These are phyloP conservation scores for Drosophila putrida DNA, from an alignment of 2,888 invertebrate genomes.

Conservation along the genomic window DNA sequence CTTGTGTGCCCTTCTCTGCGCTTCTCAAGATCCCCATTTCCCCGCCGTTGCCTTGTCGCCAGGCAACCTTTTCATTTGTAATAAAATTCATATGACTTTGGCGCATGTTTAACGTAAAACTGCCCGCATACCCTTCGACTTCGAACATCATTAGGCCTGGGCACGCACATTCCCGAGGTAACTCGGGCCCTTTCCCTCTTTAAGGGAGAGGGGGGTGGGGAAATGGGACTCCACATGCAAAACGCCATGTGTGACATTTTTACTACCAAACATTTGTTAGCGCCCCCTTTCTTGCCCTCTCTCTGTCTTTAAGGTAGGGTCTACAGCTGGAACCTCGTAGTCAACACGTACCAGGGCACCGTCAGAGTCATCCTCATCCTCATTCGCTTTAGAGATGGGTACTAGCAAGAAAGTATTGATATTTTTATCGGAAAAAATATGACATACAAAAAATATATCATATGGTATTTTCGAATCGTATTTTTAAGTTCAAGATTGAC, in stretches of 20 bases:
- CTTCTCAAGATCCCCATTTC: conserved; percentile 12
- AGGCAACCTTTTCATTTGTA: conserved; percentile 74
- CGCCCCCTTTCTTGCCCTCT: conserved; percentile 11
- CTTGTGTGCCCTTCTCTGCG: conserved; percentile 12
- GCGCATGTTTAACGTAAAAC: conserved; percentile 73
- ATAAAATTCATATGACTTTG: conserved; percentile 80
- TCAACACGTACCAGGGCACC: conserved; percentile 74
- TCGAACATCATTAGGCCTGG: conserved; percentile 71
- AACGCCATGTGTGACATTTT: conserved; percentile 79
- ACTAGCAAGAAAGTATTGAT: too few relatives aligned
- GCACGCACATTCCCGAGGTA: conserved; percentile 66
- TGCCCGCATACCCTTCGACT: conserved; percentile 22
- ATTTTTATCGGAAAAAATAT: too few relatives aligned
- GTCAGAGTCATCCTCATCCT: conserved; percentile 16
- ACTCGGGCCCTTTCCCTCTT: conserved; percentile 9
- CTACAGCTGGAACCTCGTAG: conserved; percentile 29
- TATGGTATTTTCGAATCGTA: too few relatives aligned
- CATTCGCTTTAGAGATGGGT: neutral
- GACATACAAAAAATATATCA: too few relatives aligned
- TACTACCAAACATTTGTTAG: conserved; percentile 79
- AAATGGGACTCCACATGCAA: conserved; percentile 69
- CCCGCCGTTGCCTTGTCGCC: conserved; percentile 8
- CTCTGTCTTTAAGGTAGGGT: conserved; percentile 9
- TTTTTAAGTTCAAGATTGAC: too few relatives aligned
- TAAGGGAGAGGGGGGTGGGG: conserved; percentile 23